Base-by-base conservation (phyloP, 2,113 vertebrate genomes). In the Pagrus major region DNA sequence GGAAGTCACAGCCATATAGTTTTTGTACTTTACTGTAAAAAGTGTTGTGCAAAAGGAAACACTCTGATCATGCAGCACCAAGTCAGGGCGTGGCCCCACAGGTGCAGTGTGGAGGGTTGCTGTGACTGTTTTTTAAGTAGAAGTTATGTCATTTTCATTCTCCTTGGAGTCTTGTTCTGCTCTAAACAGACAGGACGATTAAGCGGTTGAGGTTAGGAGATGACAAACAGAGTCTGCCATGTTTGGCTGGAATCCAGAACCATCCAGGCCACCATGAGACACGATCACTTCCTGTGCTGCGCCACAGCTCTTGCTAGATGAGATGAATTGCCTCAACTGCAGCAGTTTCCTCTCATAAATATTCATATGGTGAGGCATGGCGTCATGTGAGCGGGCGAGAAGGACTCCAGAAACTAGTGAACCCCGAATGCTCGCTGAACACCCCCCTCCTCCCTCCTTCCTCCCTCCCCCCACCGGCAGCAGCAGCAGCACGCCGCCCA, bases 341-440 rank as follows among this genome's bases (percentile, higher is more conserved):
- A 73, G 90, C 77, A 85, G 68, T 89, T 88, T 86, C 71, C 33
- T 15, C 75, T 87, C 84, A 89, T 92, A 78, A 88, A 92, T 91
- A 92, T 91, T 91, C 77, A 89, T 72, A 27, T 0, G 6, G 35
- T 2, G 60, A 78, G 47, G 65, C 29, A 49, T 77, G 78, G 74
- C 35, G 47, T 86, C 77, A 70, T 41, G 77, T 41, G 18, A 73
- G 81, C 4, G 21, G 78, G 85, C 14, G 41, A 21, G 21, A 42
- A 67, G 27, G 49, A 78, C 56, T 80, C 69, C 58, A 71, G 68
- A 76, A 82, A 70, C n/a, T 42, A 20, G 42, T 70, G 79, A 78
- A 73, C 77, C 82, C 61, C 47, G 49, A 77, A n/a, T 25, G 1
- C 70, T 71, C 21, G 12, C 66, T 6, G 2, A 66, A 39, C 35